Evolutionary conservation across 2,797 vertebrate genomes (phyloP).

Genomic region (Fistularia commersonii): DNA sequence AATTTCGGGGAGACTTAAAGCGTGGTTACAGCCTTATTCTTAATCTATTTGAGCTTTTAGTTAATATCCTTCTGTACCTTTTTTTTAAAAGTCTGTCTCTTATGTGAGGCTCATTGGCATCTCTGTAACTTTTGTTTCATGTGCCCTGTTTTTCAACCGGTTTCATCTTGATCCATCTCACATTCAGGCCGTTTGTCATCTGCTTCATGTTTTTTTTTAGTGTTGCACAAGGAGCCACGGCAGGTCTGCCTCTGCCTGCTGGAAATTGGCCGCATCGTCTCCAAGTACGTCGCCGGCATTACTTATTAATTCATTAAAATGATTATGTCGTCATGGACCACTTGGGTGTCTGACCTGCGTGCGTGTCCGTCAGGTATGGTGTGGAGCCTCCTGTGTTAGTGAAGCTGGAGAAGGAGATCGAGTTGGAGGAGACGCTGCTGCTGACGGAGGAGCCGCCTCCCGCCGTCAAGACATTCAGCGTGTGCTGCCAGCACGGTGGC

Average conservation of each 20-base stretch:
- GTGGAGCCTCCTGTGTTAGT: conserved; percentile 94
- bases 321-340: too few relatives aligned
- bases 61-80: too few relatives aligned
- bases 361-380: conserved; percentile 78
- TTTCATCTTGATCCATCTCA: too few relatives aligned
- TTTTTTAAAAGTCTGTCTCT: too few relatives aligned
- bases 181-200: too few relatives aligned
- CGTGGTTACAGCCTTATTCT: too few relatives aligned
- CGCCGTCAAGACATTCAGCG: conserved; percentile 82
- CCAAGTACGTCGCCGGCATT: conserved; percentile 73
- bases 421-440: conserved; percentile 90
- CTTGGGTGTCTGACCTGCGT: background rate
- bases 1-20: conserved; percentile 6
- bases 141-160: too few relatives aligned
- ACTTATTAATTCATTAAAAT: background rate
- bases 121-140: too few relatives aligned
- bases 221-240: conserved; percentile 94
- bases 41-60: too few relatives aligned
- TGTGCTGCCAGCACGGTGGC: conserved; percentile 88
- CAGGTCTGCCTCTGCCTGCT: conserved; percentile 96
- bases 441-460: conserved; percentile 78
- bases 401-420: conserved; percentile 97
- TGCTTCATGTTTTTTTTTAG: conserved; percentile 54
- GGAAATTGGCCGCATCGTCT: conserved; percentile 92
- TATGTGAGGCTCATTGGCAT: too few relatives aligned